phyloP scores from a whole-genome alignment of 30 jellyfish, hydroid and myxozoan species.

The Hydra vulgaris region DNA sequence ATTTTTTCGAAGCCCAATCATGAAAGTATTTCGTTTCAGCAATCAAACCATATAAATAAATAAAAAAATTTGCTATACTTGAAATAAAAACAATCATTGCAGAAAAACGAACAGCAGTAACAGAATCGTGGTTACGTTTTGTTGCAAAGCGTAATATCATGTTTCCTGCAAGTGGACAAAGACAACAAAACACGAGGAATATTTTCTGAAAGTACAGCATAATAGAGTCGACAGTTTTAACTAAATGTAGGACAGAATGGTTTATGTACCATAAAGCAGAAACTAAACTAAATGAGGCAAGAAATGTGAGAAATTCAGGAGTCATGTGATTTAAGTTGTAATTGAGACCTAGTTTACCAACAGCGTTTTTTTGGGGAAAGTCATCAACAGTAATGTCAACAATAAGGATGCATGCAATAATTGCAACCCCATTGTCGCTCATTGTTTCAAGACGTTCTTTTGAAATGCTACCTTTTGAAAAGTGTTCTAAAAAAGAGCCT shows the following conservation, averaged over 20 bases:
- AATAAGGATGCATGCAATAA: constrained; percentile 24
- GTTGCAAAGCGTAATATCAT: constrained; percentile 10
- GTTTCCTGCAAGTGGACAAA: constrained; percentile 11
- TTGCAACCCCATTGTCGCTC: constrained; percentile 32
- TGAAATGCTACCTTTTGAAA: constrained; percentile 17
- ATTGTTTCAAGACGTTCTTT: constrained; percentile 39
- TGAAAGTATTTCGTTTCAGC: constrained; percentile 7
- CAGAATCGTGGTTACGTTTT: constrained; percentile 3
- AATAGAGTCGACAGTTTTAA: constrained; percentile 16
- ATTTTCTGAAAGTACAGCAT: constrained; percentile 12
- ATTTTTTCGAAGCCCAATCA: constrained; percentile 13
- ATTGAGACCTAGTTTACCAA: not conserved
- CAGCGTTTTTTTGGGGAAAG: constrained; percentile 8
- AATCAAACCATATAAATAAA: not conserved
- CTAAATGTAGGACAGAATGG: constrained; percentile 20
- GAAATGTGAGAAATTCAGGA: constrained; percentile 6
- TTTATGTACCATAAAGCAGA: constrained; percentile 21
- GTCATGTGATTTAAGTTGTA: constrained; percentile 17
- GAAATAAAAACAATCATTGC: constrained; percentile 8
- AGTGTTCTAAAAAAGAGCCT: constrained; percentile 9
- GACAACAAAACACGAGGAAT: constrained; percentile 27
- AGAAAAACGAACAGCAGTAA: constrained; percentile 13
- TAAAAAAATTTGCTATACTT: constrained; percentile 8
- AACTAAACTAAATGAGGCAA: not conserved
- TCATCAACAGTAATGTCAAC: constrained; percentile 33